Base-by-base conservation (phyloP, 2,888 invertebrate genomes). In the Zygaena filipendulae region DNA sequence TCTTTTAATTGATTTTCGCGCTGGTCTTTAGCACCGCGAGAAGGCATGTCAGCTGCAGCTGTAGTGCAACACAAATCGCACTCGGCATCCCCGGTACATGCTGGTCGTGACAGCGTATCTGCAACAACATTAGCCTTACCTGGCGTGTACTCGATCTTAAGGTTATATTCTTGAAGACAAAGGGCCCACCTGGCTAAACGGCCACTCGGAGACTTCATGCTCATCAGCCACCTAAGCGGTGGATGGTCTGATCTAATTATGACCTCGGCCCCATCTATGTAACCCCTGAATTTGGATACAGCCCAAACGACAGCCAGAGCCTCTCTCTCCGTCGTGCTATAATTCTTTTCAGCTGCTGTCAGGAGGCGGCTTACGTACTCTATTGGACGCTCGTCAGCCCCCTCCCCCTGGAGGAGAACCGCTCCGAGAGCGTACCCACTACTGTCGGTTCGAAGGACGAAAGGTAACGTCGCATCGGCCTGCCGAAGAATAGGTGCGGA, bases 111-210 rank as follows among this genome's bases (percentile, higher is more conserved):
- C 10, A 26, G 18, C 5, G 23, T 16, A n/a, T 27, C 19, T 2
- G 27, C 27, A 2, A 27, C 8, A 8, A 21, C 27, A 7, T 27
- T 27, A n/a, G 7, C 30, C 14, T 36, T 47, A 3, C 67, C 66
- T 1, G 51, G 54, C 4, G 47, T 42, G 29, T 70, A 62, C 7
- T 42, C 32, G 7, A 69, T 49, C 1, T 46, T 39, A 5, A 64
- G 36, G 16, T 61, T 43, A 35, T 49, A 66, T 3, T 41, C 35
- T 35, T 63, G 55, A 2, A 74, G 30, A 6, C 38, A 27, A 7
- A 72, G 26, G 0, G 58, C 54, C 74, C 71, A 77, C 21, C 71
- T 33, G 1, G 59, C 59, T 1, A 79, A 36, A 13, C 71, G 34
- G 11, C 63, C 62, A 8, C 52, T 45, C 0, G 58, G 54, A 5